Percentiles rank a stretch among this genome's conserved stretches.
Evolutionary conservation across 2,888 invertebrate species (phyloP).

Genomic region (Zelleria hepariella): DNA sequence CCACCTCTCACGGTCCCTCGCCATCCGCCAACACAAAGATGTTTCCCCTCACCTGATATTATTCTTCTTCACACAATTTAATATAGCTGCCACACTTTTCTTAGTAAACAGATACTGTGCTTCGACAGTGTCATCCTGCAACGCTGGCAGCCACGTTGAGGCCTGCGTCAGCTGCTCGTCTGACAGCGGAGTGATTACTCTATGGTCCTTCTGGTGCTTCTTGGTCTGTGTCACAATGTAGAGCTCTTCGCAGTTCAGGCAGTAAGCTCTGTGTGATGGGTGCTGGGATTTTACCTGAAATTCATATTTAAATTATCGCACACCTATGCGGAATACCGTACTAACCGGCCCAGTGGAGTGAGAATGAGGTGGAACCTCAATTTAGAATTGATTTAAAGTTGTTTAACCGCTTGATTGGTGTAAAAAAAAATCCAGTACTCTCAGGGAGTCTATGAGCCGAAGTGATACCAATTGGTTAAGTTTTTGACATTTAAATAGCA

Average conservation of each 20-base stretch:
- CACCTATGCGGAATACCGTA: too few species aligned
- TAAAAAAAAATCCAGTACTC: too few species aligned
- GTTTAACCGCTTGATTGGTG: too few species aligned
- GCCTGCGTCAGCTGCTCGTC: slow-evolving; percentile 75
- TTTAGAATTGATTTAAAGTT: too few species aligned
- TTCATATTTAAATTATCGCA: background rate
- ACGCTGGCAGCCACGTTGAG: slow-evolving; percentile 76
- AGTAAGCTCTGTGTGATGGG: slow-evolving; percentile 70
- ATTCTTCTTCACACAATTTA: slow-evolving; percentile 72
- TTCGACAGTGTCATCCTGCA: slow-evolving; percentile 83
- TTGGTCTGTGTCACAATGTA: slow-evolving; percentile 42
- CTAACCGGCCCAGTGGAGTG: background rate
- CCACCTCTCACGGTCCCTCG: too few species aligned
- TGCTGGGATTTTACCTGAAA: slow-evolving; percentile 54
- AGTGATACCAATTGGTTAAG: too few species aligned
- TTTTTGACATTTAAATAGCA: too few species aligned
- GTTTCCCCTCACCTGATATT: slow-evolving; percentile 63
- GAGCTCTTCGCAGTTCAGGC: slow-evolving; percentile 75
- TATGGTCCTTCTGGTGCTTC: slow-evolving; percentile 72
- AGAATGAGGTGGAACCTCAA: background rate
- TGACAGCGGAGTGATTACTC: slow-evolving; percentile 60
- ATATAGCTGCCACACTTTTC: slow-evolving; percentile 75
- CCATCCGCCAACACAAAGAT: too few species aligned
- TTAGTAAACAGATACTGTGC: slow-evolving; percentile 91
- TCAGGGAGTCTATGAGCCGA: too few species aligned